Evolutionary conservation across 2,888 invertebrate genomes (phyloP), one percentile per base, ranked within the genome.

Genomic region (Drosophila greeni): DNA sequence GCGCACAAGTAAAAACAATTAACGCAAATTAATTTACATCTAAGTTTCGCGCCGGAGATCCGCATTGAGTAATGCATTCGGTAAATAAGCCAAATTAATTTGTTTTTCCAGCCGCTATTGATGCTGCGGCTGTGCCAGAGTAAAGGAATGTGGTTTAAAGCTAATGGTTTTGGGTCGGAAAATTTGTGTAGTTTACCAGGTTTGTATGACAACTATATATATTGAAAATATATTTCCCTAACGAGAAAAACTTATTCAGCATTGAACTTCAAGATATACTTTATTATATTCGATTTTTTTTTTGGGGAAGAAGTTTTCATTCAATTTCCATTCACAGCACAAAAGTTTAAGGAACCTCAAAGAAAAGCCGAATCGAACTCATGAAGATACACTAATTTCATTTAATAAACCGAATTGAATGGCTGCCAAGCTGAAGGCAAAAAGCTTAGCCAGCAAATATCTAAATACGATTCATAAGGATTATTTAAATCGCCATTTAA

Each of bases 21-120:
- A 83, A 77, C 69, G 62, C 48, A 69, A 83, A 85, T 85, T 77
- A 81, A 83, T 85, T 79, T 77, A 68, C 75, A 73, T 81, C 73
- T 67, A 70, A 81, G 67, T 77, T 83, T 76, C 45, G 52, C 24
- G 31, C 3, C 39, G 34, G 33, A 18, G 23, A 55, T 64, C 52
- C 59, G n/a, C 59, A 34, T 42, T 39, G 45, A 45, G 71, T 71
- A 72, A 53, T 71, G 65, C 61, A 67, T 42, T 62, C 24, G 36
- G 52, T 53, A 59, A 73, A 65, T 66, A 65, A 37, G 36, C 23
- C 29, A 51, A 67, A 66, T 53, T 64, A 14, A 45, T 55, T 67
- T 57, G 55, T 39, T 36, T 36, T 42, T 29, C 47, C 24, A 20
- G 39, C 43, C 31, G 34, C 31, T 8, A 24, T 62, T 45, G 37